Conservation (phyloP, 2,797 vertebrate species). For the Craterocephalus amniculus region DNA sequence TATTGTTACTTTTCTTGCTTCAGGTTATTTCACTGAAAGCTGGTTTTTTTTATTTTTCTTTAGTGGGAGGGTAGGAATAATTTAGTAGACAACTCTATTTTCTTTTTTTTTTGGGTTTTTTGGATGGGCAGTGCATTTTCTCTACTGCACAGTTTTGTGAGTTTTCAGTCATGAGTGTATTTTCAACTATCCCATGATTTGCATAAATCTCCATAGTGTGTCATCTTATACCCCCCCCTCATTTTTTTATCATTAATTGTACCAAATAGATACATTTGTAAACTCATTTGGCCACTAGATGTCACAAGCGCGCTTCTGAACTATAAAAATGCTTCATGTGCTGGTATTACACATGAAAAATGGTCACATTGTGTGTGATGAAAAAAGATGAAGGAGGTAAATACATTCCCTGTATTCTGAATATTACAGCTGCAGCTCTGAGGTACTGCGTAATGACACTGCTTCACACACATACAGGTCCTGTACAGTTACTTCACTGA, state of each 20-base stretch:
- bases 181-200: not conserved
- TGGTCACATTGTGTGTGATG: constrained; percentile 4
- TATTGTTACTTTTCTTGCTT: too few species aligned
- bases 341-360: constrained; percentile 6
- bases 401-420: not conserved
- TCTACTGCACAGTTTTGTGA: not conserved
- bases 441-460: not conserved
- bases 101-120: too few species aligned
- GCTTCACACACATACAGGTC: too few species aligned
- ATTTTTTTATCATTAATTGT: not conserved
- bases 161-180: too few species aligned
- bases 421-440: not conserved
- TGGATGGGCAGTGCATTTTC: too few species aligned
- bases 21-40: too few species aligned
- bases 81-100: too few species aligned
- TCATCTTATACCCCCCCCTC: not conserved
- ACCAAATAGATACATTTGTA: not conserved
- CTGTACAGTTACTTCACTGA: too few species aligned
- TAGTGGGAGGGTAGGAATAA: too few species aligned
- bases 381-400: constrained; percentile 12
- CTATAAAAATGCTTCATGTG: not conserved
- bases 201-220: not conserved
- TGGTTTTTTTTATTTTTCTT: too few species aligned
- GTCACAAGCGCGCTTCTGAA: constrained; percentile 51
- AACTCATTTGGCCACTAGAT: constrained; percentile 59